A percentile compares a stretch with the other conserved stretches of the same genome.
phyloP scores from a whole-genome alignment of 2,797 vertebrate genomes.

The Ctenosaura bakeri region DNA sequence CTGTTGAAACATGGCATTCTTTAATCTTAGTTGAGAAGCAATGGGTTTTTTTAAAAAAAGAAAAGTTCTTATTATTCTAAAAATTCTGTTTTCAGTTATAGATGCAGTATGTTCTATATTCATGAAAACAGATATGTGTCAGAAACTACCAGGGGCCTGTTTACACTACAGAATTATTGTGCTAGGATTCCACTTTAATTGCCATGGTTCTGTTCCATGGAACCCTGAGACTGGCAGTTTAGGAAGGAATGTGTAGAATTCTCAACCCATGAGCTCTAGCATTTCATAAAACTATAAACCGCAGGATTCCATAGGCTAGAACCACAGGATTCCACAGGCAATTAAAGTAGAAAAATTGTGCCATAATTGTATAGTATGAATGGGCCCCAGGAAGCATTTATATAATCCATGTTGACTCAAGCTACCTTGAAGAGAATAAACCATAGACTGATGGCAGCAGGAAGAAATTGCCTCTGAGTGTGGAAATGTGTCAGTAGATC shows the following conservation, averaged over 20 bases:
- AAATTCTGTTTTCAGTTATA: not conserved
- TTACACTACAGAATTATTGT: not conserved
- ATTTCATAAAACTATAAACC: too few species aligned
- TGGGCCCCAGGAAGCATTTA: not conserved
- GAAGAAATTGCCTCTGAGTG: not conserved
- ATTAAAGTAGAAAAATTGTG: too few species aligned
- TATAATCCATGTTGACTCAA: not conserved
- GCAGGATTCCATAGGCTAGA: too few species aligned
- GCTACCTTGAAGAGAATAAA: not conserved
- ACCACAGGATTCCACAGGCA: too few species aligned
- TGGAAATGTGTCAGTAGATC: not conserved
- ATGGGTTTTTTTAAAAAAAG: not conserved
- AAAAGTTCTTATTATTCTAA: not conserved
- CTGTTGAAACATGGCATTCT: slow-evolving; percentile 32
- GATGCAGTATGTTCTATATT: not conserved
- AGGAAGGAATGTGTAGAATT: too few species aligned
- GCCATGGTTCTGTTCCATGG: too few species aligned
- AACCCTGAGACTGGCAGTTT: too few species aligned
- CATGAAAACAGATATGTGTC: not conserved
- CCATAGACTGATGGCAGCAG: not conserved
- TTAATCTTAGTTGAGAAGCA: not conserved
- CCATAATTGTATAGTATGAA: too few species aligned
- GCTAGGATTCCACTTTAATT: too few species aligned
- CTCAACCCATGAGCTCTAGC: too few species aligned
- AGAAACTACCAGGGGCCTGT: not conserved